Evolutionary conservation across 2,113 vertebrate genomes (phyloP).

Genomic region (Ameiurus melas): DNA sequence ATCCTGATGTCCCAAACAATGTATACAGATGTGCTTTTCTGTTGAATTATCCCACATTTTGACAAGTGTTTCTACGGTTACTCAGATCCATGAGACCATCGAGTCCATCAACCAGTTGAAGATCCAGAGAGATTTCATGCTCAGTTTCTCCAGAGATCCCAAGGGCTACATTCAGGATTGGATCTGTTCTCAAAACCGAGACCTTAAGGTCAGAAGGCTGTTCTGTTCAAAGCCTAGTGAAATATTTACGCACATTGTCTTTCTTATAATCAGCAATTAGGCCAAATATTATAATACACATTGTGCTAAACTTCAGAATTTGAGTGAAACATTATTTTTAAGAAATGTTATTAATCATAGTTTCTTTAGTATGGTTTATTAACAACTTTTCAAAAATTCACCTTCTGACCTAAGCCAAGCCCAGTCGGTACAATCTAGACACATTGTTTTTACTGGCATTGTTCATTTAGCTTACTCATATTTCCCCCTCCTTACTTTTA

Average conservation of each 20-base stretch:
- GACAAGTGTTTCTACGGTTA: not conserved
- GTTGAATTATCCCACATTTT: not conserved
- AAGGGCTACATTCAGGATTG: constrained; percentile 98
- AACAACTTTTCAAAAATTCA: not conserved
- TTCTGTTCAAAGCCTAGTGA: not conserved
- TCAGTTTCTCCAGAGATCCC: constrained; percentile 97
- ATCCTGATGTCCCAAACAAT: not conserved
- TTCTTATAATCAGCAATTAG: not conserved
- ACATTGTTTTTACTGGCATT: not conserved
- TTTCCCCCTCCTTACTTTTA: not conserved
- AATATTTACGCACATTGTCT: not conserved
- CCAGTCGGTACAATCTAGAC: not conserved
- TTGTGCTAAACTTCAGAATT: not conserved
- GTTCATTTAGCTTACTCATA: not conserved
- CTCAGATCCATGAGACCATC: constrained; percentile 97
- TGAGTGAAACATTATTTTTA: not conserved
- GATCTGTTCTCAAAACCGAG: constrained; percentile 95
- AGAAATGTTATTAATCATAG: not conserved
- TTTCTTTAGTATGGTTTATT: not conserved
- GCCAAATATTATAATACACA: not conserved
- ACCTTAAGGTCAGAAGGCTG: constrained; percentile 84
- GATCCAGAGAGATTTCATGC: constrained; percentile 99
- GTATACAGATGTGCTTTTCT: not conserved
- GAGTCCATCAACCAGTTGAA: constrained; percentile 99
- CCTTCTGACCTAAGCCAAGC: not conserved